phyloP scores from a whole-genome alignment of 2,888 invertebrate species.

The Aphidius colemani region DNA sequence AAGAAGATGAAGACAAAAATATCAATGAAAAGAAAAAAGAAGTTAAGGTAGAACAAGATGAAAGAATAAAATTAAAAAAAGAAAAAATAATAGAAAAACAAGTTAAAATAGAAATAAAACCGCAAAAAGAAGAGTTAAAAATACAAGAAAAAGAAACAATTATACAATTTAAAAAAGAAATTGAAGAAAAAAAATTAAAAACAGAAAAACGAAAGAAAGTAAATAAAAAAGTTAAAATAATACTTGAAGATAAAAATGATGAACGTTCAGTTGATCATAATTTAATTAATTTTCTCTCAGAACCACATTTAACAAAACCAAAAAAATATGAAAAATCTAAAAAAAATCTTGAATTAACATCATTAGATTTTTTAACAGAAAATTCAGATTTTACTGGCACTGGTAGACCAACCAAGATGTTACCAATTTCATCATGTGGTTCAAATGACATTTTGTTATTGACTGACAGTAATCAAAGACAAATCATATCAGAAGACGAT shows the following conservation, averaged over 20 bases:
- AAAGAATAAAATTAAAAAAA: too few species aligned
- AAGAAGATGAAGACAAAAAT: too few species aligned
- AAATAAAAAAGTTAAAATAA: too few species aligned
- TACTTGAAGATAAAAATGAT: too few species aligned
- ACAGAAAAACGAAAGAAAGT: constrained; percentile 35
- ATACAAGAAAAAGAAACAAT: too few species aligned
- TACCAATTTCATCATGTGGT: constrained; percentile 35
- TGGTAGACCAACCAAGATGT: constrained; percentile 26
- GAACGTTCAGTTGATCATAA: constrained; percentile 44
- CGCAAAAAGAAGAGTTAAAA: too few species aligned
- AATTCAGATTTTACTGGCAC: constrained; percentile 53
- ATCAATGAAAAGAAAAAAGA: too few species aligned
- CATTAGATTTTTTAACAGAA: constrained; percentile 56
- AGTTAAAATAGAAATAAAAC: too few species aligned
- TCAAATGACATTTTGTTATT: constrained; percentile 55
- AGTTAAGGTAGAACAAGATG: too few species aligned
- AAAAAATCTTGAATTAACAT: constrained; percentile 40
- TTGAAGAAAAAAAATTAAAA: constrained; percentile 34
- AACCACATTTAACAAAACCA: constrained; percentile 41
- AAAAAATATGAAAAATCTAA: constrained; percentile 33
- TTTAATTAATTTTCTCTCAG: constrained; percentile 51
- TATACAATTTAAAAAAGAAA: constrained; percentile 24
- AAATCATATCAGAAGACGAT: constrained; percentile 44
- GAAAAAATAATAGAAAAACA: too few species aligned
- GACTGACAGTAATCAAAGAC: constrained; percentile 38